A percentile compares a stretch with the other conserved stretches of the same genome.
phyloP scores from a whole-genome alignment of 2,797 vertebrate species.

The Pipistrellus nathusii region DNA sequence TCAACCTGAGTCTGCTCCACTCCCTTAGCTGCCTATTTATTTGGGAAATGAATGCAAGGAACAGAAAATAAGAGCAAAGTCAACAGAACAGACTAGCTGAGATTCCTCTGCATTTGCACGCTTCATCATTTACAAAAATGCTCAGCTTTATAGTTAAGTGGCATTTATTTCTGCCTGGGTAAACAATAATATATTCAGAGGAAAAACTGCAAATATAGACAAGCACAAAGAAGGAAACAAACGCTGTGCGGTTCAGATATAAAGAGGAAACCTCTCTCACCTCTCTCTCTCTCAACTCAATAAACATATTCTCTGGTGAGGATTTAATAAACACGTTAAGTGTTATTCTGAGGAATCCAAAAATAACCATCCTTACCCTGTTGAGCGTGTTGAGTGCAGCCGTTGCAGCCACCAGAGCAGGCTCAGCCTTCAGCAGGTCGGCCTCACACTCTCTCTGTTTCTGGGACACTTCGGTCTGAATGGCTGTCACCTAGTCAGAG shows the following conservation, averaged over 20 bases:
- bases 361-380: constrained; percentile 87
- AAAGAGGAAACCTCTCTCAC: background rate
- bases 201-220: constrained; percentile 30
- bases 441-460: constrained; percentile 92
- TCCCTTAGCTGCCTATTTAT: background rate
- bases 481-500: constrained; percentile 88
- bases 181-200: constrained; percentile 3
- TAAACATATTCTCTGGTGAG: background rate
- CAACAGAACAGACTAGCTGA: background rate
- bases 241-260: background rate
- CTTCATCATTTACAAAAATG: background rate
- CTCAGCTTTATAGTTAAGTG: background rate
- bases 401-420: constrained; percentile 89
- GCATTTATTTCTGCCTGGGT: background rate
- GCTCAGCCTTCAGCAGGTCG: constrained; percentile 92
- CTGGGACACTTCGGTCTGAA: constrained; percentile 90
- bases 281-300: background rate
- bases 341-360: background rate
- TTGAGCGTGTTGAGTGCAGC: constrained; percentile 92
- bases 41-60: constrained; percentile 11
- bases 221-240: background rate
- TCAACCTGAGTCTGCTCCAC: background rate
- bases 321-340: background rate
- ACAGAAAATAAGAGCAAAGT: background rate
- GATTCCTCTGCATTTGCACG: background rate